phyloP scores from a whole-genome alignment of 2,888 invertebrate species.

The Suillia variegata region DNA sequence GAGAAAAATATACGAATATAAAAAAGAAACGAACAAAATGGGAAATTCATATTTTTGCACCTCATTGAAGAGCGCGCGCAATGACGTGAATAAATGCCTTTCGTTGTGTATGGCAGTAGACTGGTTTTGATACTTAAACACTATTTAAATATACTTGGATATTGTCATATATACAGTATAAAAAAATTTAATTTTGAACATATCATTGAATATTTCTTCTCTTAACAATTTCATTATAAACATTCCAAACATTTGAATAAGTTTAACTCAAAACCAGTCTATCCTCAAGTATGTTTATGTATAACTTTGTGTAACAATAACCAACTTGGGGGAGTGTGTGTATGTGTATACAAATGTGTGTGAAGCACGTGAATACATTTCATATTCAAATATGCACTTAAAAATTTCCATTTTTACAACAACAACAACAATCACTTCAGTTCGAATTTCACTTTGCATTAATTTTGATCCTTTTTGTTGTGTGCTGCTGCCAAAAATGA shows the following conservation, averaged over 20 bases:
- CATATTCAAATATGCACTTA: neutral
- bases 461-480: neutral
- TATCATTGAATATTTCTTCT: no score
- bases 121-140: no score
- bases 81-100: constrained; percentile 31
- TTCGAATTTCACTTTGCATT: neutral
- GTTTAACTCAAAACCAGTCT: no score
- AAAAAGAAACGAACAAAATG: constrained; percentile 25
- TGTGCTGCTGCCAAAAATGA: no score
- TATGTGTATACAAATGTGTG: neutral
- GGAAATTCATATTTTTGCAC: constrained; percentile 41
- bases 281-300: neutral
- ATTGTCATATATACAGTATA: no score
- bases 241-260: no score
- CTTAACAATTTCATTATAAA: no score
- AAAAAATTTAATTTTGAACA: no score
- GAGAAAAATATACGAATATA: neutral
- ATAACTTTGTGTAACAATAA: neutral
- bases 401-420: neutral
- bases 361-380: neutral
- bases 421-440: neutral
- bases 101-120: neutral
- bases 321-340: neutral
- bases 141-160: no score
- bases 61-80: constrained; percentile 44